These are phyloP conservation scores for Puffinus mauretanicus DNA, from an alignment of 2,113 vertebrate species.

Conservation along the genomic window DNA sequence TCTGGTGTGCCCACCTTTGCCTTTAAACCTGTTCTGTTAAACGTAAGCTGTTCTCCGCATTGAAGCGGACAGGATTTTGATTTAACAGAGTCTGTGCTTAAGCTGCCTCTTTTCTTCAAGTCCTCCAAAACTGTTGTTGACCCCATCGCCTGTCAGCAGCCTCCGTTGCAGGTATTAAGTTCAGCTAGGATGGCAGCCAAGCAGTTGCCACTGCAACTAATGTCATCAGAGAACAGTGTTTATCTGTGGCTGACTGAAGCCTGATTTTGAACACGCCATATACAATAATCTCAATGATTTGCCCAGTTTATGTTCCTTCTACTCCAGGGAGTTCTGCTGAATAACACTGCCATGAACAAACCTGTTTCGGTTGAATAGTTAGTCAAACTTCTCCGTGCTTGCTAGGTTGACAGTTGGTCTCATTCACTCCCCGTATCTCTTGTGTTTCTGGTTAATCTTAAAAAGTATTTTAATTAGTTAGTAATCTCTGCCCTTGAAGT, in stretches of 20 bases:
- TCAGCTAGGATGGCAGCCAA: conserved; percentile 56
- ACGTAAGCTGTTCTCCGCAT: background rate
- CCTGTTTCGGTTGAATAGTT: background rate
- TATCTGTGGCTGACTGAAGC: conserved; percentile 10
- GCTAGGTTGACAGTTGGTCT: background rate
- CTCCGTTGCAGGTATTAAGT: conserved; percentile 47
- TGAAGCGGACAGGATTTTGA: background rate
- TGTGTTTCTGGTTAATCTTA: background rate
- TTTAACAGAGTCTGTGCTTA: background rate
- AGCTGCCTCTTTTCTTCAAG: background rate
- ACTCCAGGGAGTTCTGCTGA: background rate
- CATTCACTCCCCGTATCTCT: rapidly evolving
- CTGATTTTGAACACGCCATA: background rate
- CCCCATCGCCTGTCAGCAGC: background rate
- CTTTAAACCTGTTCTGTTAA: background rate
- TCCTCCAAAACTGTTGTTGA: background rate
- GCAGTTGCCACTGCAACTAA: conserved; percentile 31
- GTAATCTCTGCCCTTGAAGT: background rate
- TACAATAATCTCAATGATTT: background rate
- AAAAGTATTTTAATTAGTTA: background rate
- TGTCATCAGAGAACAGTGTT: conserved; percentile 42
- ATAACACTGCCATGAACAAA: background rate
- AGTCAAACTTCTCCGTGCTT: background rate
- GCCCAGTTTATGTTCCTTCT: background rate
- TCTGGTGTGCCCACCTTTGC: background rate